Evolutionary conservation across 1,140 invertebrate genomes (phyloP).

Genomic region (Microplitis mediator): DNA sequence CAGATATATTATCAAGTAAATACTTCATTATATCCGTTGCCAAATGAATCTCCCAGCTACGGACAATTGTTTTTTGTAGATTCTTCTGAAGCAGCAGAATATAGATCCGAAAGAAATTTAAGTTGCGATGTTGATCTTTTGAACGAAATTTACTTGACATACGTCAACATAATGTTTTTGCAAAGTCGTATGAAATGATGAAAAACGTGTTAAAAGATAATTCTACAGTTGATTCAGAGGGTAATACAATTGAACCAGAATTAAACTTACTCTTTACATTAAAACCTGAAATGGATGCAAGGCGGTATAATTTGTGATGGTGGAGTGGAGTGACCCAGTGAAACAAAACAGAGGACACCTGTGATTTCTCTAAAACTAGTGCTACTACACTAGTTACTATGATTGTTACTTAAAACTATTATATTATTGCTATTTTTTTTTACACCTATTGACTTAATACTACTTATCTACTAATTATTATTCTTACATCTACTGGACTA

Average conservation of each 20-base stretch:
- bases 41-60: neutral
- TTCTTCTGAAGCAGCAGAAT: neutral
- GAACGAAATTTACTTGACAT: neutral
- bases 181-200: conserved; percentile 17
- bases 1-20: conserved; percentile 11
- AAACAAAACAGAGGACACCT: too few relatives aligned
- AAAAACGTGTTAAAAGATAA: neutral
- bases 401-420: too few relatives aligned
- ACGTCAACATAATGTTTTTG: conserved; percentile 6
- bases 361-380: too few relatives aligned
- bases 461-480: too few relatives aligned
- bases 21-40: neutral
- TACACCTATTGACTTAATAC: too few relatives aligned
- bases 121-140: neutral
- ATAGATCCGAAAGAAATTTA: neutral
- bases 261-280: conserved; percentile 12
- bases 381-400: too few relatives aligned
- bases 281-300: conserved; percentile 8
- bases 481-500: too few relatives aligned
- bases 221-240: neutral
- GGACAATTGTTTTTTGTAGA: conserved; percentile 14
- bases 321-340: too few relatives aligned
- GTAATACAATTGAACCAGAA: conserved; percentile 7
- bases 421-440: too few relatives aligned
- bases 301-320: conserved; percentile 12